phyloP scores from a whole-genome alignment of 1,140 invertebrate genomes.

The Tetragonula clypearis region DNA sequence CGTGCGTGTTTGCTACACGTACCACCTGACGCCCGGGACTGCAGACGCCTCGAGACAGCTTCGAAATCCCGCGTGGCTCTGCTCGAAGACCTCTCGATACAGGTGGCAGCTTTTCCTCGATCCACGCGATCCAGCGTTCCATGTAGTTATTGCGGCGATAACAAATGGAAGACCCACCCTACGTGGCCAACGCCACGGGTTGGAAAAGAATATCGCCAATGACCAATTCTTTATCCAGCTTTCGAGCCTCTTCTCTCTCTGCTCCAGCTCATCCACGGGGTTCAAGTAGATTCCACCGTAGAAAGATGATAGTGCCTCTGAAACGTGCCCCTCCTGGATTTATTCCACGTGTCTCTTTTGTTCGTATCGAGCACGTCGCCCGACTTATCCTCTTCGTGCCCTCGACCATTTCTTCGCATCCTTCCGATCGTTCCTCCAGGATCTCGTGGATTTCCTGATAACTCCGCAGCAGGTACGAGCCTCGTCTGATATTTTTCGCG shows the following conservation, averaged over 20 bases:
- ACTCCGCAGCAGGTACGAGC: no score
- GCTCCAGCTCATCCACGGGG: slow-evolving; percentile 10
- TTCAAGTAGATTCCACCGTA: slow-evolving; percentile 53
- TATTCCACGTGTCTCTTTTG: slow-evolving; percentile 10
- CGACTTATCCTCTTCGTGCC: slow-evolving; percentile 6
- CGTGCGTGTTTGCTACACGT: neutral
- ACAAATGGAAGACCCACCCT: neutral
- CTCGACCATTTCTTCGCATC: neutral
- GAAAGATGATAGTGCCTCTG: slow-evolving; percentile 39
- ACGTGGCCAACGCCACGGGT: neutral
- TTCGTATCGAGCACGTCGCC: neutral
- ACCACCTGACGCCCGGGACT: no score
- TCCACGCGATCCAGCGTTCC: neutral
- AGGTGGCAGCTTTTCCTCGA: neutral
- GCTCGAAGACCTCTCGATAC: neutral
- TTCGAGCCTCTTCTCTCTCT: neutral
- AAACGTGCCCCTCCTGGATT: slow-evolving; percentile 1
- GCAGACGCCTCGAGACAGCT: neutral
- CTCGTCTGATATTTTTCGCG: neutral
- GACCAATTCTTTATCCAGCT: slow-evolving; percentile 37
- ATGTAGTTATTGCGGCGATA: neutral
- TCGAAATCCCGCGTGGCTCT: neutral
- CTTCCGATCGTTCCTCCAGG: neutral
- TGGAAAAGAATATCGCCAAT: neutral
- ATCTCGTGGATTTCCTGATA: neutral